phyloP scores from a whole-genome alignment of 1,140 invertebrate species.

The Monomorium pharaonis region DNA sequence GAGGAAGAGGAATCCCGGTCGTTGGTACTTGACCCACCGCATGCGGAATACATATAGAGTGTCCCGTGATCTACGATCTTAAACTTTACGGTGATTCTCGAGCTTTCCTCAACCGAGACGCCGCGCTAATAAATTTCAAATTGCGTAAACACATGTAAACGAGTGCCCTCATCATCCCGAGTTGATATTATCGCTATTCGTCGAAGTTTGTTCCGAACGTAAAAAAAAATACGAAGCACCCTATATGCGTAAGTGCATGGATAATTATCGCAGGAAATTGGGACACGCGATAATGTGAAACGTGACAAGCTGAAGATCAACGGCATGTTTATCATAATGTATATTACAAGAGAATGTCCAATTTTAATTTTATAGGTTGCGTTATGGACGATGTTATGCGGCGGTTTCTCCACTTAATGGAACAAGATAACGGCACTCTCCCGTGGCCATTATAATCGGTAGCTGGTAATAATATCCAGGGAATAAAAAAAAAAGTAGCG shows the following conservation, averaged over 20 bases:
- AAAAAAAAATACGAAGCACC: background rate
- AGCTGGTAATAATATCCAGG: conserved; percentile 33
- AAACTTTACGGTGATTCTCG: background rate
- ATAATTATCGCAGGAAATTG: conserved; percentile 24
- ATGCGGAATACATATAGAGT: background rate
- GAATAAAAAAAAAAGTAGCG: conserved; percentile 36
- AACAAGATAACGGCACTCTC: conserved; percentile 35
- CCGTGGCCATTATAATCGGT: conserved; percentile 28
- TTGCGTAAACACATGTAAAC: background rate
- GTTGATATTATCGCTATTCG: background rate
- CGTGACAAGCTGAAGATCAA: conserved; percentile 20
- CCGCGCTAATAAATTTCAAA: background rate
- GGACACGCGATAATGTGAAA: conserved; percentile 9
- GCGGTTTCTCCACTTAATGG: conserved; percentile 34
- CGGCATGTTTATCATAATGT: conserved; percentile 22
- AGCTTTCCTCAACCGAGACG: background rate
- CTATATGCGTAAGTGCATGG: background rate
- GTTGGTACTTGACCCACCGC: background rate
- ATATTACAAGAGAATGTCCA: conserved; percentile 13
- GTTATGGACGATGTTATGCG: conserved; percentile 4
- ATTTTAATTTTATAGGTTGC: conserved; percentile 45
- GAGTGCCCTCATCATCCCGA: background rate
- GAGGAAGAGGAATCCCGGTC: background rate
- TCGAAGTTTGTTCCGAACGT: background rate
- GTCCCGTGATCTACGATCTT: background rate